Base-by-base conservation (phyloP, 2,888 invertebrate species). In the Polyommatus iphigenia region DNA sequence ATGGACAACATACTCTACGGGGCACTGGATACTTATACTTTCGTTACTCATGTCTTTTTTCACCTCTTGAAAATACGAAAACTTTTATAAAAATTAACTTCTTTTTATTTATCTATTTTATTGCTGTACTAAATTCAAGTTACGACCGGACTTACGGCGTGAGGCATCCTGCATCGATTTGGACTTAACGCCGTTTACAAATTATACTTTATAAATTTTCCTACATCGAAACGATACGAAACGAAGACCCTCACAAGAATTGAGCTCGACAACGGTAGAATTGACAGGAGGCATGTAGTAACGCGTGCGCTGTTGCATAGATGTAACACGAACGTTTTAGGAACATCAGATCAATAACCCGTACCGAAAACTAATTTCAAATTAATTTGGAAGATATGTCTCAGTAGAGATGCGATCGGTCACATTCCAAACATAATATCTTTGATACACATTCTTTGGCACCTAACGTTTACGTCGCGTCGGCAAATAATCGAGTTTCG, bases 361-460 rank as follows among this genome's bases (percentile, higher is more conserved):
- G 93, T 92, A 92, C 91, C 88, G 88, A 90, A 90, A 87, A 88
- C 84, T 88, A 89, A 89, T 90, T 88, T 87, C 88, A 80, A 91
- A 87, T 82, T 81, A 90, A 89, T 92, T 93, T 91, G 91, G 91
- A 93, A 93, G 91, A 90, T 89, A 89, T 87, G 86, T 88, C 87
- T 86, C 87, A 88, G 86, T 86, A 87, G 84, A 89, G 89, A 91
- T 90, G 90, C 91, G 87, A 89, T 87, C 87, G 84, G 84, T 90
- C 81, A 80, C 86, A 89, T 90, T 90, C 87, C 89, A 87, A 89
- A 91, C 88, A 90, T 83, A 84, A 84, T 85, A 88, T 91, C 94
- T 93, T 94, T 93, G 93, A 93, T 94, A 92, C 88, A 89, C 90
- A 90, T 88, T 94, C 94, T 94, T 94, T 94, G 94, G 94, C 94